phyloP scores from a whole-genome alignment of 2,113 vertebrate genomes.

The Picathartes gymnocephalus region DNA sequence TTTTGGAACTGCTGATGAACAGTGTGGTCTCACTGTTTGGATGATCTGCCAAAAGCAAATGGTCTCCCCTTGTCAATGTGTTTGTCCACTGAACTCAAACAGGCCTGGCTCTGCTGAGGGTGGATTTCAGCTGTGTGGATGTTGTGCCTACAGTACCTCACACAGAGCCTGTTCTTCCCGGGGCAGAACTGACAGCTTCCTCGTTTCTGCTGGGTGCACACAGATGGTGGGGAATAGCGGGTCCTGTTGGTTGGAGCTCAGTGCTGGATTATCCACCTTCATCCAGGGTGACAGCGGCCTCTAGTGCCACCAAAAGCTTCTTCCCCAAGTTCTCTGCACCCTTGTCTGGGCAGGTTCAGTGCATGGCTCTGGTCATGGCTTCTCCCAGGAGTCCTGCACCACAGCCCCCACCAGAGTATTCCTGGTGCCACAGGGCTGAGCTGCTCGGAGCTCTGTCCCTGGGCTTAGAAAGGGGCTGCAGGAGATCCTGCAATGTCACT shows the following conservation, averaged over 20 bases:
- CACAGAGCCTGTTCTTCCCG: not conserved
- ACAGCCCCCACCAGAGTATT: not conserved
- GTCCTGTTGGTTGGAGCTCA: not conserved
- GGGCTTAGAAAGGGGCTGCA: not conserved
- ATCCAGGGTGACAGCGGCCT: not conserved
- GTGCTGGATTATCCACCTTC: not conserved
- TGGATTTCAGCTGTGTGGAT: accelerated
- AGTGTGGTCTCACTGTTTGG: accelerated
- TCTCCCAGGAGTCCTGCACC: accelerated
- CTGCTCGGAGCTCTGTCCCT: not conserved
- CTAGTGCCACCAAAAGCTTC: not conserved
- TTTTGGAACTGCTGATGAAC: not conserved
- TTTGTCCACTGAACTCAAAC: not conserved
- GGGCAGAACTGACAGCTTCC: not conserved
- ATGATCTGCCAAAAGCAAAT: not conserved
- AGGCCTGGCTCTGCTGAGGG: not conserved
- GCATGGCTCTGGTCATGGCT: not conserved
- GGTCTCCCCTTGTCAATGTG: not conserved
- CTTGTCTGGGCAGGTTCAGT: not conserved
- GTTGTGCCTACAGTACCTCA: not conserved
- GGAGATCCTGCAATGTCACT: not conserved
- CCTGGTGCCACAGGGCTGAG: not conserved
- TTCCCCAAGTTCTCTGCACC: not conserved
- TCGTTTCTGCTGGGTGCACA: accelerated
- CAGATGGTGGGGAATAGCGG: too few species aligned